These are phyloP conservation scores for Lepidostoma basale DNA, from an alignment of 1,140 invertebrate genomes.

Conservation along the genomic window DNA sequence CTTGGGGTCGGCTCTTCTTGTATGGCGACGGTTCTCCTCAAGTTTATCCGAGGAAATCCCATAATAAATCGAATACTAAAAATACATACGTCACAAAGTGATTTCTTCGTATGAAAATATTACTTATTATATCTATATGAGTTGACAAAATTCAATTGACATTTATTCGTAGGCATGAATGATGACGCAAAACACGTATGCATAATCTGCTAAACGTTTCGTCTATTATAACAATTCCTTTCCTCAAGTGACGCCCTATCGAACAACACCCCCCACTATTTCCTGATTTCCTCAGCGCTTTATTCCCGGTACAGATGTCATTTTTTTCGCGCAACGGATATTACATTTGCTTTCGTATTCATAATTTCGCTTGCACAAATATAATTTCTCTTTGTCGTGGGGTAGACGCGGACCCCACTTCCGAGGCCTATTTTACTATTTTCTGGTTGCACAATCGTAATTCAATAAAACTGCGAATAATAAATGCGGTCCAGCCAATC, in stretches of 20 bases:
- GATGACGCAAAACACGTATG: not conserved
- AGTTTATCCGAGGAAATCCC: too few relatives aligned
- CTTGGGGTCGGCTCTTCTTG: too few relatives aligned
- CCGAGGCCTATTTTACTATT: not conserved
- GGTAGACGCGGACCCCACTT: not conserved
- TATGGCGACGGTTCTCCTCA: too few relatives aligned
- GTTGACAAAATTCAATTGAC: too few relatives aligned
- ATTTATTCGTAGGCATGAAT: not conserved
- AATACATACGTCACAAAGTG: too few relatives aligned
- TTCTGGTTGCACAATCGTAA: slow-evolving; percentile 11
- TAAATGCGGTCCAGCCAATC: slow-evolving; percentile 30
- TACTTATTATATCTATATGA: too few relatives aligned
- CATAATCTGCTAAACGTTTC: slow-evolving; percentile 14
- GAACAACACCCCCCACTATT: slow-evolving; percentile 3
- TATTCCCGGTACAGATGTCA: slow-evolving; percentile 22
- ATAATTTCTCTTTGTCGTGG: slow-evolving; percentile 8
- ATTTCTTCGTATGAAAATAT: too few relatives aligned
- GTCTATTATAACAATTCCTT: not conserved
- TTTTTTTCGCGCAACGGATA: slow-evolving; percentile 30
- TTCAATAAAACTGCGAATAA: slow-evolving; percentile 30
- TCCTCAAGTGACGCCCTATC: slow-evolving; percentile 11
- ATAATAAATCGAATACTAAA: too few relatives aligned
- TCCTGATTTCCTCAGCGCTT: slow-evolving; percentile 8
- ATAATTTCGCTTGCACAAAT: slow-evolving; percentile 25
- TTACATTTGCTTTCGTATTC: slow-evolving; percentile 23